Evolutionary conservation across 92 coral and sea anemone genomes (phyloP).

Genomic region (Anthopleura xanthogrammica): DNA sequence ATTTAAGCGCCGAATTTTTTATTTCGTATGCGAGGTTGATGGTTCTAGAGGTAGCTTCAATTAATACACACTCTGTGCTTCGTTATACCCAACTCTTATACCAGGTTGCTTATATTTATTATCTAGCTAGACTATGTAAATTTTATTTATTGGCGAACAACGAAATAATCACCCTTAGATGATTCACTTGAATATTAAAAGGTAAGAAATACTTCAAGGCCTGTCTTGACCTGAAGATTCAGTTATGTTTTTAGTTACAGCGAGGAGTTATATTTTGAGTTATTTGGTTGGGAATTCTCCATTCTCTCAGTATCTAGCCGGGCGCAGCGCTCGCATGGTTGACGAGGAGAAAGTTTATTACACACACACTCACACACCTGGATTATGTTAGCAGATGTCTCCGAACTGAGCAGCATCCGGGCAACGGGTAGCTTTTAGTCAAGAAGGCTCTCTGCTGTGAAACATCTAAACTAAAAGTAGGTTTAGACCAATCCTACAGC

Average conservation of each 20-base stretch:
- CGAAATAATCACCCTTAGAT: slow-evolving; percentile 36
- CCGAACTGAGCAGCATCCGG: slow-evolving; percentile 33
- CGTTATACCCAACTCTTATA: slow-evolving; percentile 1
- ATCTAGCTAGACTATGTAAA: slow-evolving; percentile 20
- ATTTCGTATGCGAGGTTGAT: not conserved
- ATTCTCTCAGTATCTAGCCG: slow-evolving; percentile 6
- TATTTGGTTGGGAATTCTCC: not conserved
- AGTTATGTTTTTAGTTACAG: not conserved
- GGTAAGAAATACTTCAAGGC: not conserved
- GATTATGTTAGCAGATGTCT: slow-evolving; percentile 78
- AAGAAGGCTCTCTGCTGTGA: slow-evolving; percentile 4
- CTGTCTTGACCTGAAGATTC: not conserved
- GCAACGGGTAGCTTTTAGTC: slow-evolving; percentile 18
- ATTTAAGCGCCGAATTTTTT: not conserved
- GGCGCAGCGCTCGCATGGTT: slow-evolving; percentile 16
- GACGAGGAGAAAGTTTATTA: slow-evolving; percentile 41
- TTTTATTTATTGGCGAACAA: slow-evolving; percentile 31
- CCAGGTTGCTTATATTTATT: slow-evolving; percentile 5
- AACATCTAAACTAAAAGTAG: not conserved
- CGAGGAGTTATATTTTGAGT: not conserved
- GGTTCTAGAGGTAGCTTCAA: not conserved
- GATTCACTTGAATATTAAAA: slow-evolving; percentile 6
- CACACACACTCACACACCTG: slow-evolving; percentile 88
- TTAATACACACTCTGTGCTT: not conserved
- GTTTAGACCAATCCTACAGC: not conserved